These are phyloP conservation scores for Diuraphis noxia DNA, from an alignment of 1,140 invertebrate genomes.

Conservation along the genomic window DNA sequence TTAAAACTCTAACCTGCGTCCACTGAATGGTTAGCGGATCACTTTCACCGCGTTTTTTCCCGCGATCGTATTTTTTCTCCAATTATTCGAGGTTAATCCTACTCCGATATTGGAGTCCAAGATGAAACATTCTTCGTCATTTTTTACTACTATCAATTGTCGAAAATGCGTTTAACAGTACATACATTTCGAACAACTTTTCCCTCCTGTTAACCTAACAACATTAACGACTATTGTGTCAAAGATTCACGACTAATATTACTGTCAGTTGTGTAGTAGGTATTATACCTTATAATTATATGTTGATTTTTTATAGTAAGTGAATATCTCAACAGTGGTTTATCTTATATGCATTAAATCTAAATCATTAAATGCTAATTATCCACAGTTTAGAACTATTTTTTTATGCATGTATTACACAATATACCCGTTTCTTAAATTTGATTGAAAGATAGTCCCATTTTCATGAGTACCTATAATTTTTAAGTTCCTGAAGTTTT, in stretches of 20 bases:
- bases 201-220: neutral
- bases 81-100: neutral
- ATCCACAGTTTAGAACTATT: neutral
- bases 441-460: neutral
- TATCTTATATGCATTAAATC: neutral
- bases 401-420: neutral
- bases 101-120: neutral
- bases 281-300: neutral
- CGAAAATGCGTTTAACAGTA: neutral
- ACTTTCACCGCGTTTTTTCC: conserved; percentile 28
- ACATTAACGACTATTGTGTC: neutral
- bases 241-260: neutral
- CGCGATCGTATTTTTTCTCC: neutral
- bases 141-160: neutral
- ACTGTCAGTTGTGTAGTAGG: neutral
- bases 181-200: neutral
- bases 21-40: neutral
- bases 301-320: neutral
- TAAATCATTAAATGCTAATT: neutral
- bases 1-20: neutral
- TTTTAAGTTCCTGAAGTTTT: neutral
- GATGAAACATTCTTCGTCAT: neutral
- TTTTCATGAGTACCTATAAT: neutral
- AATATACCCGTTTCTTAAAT: neutral
- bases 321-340: neutral